These are phyloP conservation scores for Psittacula cyanocephala DNA, from an alignment of 2,113 vertebrate genomes.

Conservation along the genomic window DNA sequence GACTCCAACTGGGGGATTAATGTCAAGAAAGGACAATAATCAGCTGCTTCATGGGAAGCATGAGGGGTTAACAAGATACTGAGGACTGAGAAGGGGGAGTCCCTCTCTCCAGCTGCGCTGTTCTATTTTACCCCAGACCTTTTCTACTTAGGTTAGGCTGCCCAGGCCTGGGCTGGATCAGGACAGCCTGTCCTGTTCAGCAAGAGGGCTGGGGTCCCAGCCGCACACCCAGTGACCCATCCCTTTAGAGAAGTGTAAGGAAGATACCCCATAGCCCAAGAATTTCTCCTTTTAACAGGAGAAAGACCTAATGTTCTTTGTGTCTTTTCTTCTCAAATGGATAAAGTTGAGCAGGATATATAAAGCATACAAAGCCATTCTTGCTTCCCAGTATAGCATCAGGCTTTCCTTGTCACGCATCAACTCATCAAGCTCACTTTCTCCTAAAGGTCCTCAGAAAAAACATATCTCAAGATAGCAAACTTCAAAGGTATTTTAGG, in stretches of 20 bases:
- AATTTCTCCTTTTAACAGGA: neutral
- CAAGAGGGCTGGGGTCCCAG: neutral
- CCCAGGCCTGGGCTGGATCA: neutral
- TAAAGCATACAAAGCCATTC: neutral
- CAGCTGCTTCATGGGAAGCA: neutral
- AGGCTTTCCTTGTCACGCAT: neutral
- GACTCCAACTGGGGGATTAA: neutral
- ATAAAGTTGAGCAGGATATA: neutral
- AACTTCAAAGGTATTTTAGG: neutral
- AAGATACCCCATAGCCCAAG: neutral
- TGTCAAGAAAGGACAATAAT: neutral
- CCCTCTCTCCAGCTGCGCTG: neutral
- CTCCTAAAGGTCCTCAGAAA: neutral
- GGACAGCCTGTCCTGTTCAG: neutral
- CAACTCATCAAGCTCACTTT: neutral
- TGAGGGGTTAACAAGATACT: neutral
- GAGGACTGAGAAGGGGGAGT: neutral
- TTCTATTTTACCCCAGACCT: neutral
- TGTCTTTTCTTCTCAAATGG: neutral
- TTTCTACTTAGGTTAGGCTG: neutral
- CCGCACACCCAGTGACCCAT: neutral
- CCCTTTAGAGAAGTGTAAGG: neutral
- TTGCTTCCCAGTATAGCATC: neutral
- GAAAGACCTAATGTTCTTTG: neutral
- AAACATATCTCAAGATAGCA: neutral